Evolutionary conservation across 2,888 invertebrate genomes (phyloP), one percentile per base, ranked within the genome.

Genomic region (Lepidocyrtoides sp.): DNA sequence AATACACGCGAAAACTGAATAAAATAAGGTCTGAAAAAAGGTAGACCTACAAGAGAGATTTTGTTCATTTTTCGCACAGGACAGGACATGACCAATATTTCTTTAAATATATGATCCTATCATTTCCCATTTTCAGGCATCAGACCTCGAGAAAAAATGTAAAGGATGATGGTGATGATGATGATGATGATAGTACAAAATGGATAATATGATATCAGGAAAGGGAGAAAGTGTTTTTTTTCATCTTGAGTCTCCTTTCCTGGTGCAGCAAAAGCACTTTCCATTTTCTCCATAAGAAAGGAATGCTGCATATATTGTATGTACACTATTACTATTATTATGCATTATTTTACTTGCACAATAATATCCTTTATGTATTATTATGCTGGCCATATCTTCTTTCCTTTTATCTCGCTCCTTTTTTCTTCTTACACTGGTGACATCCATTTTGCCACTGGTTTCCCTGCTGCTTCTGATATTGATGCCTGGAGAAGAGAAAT

Each of bases 71-170:
- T 77, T 77, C 41, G 12, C n/a, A n/a, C n/a, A n/a, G n/a, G n/a
- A n/a, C 69, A 54, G 54, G 72, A 85, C 84, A 85, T 85, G 84
- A 57, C 84, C 75, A 85, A 75, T 85, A 85, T 85, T 72, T 85
- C 57, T 20, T 41, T 29, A 17, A 41, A 75, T 41, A 75, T 85
- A 85, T 75, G 75, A 51, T 54, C 69, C 69, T 51, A 84, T 84
- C 84, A 75, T 85, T 75, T 85, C 57, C 85, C 75, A 85, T 85
- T 75, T 48, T 57, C 48, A 5, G 32, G 44, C 57, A n/a, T 12
- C 54, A 72, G 17, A 29, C 23, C 41, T n/a, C 10, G 20, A 48
- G 41, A n/a, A 57, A 23, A 81, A 41, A 41, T 8, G 36, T 69
- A 36, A 17, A 69, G 0, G 66, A 69, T 17, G 66, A 69, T 23